phyloP scores from a whole-genome alignment of 2,113 vertebrate species.

The Myocastor coypus region DNA sequence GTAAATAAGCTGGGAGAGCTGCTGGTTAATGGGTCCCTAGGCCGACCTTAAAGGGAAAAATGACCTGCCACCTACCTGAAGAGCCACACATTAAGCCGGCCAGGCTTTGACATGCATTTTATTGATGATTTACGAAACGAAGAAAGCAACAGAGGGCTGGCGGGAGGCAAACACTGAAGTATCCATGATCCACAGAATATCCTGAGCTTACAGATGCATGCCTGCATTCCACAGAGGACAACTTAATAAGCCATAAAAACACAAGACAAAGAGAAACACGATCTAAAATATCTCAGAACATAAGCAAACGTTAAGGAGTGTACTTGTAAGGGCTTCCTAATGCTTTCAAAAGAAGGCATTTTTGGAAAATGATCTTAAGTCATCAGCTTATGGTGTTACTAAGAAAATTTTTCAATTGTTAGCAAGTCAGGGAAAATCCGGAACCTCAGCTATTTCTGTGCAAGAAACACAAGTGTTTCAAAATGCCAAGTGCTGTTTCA shows the following conservation, averaged over 20 bases:
- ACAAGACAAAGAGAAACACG: not conserved
- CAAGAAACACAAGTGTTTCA: slow-evolving; percentile 1
- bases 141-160: slow-evolving; percentile 5
- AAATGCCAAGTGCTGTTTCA: not conserved
- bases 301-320: not conserved
- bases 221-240: slow-evolving; percentile 28
- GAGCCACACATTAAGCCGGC: not conserved
- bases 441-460: slow-evolving; percentile 33
- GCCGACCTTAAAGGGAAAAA: slow-evolving; percentile 30
- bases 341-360: not conserved
- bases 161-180: not conserved
- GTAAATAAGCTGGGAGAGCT: slow-evolving; percentile 41
- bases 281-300: not conserved
- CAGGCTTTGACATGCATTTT: slow-evolving; percentile 11
- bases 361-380: slow-evolving; percentile 45
- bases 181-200: slow-evolving; percentile 20
- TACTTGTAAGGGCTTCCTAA: not conserved
- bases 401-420: slow-evolving; percentile 41
- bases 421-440: not conserved
- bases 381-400: slow-evolving; percentile 27
- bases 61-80: not conserved
- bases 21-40: slow-evolving; percentile 19
- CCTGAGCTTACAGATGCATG: not conserved
- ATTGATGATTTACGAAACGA: slow-evolving; percentile 31
- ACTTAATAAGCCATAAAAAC: not conserved